Percentiles rank a stretch among this genome's conserved stretches.
Conservation (phyloP, 2,888 invertebrate genomes). For the Ariolimax columbianus region DNA sequence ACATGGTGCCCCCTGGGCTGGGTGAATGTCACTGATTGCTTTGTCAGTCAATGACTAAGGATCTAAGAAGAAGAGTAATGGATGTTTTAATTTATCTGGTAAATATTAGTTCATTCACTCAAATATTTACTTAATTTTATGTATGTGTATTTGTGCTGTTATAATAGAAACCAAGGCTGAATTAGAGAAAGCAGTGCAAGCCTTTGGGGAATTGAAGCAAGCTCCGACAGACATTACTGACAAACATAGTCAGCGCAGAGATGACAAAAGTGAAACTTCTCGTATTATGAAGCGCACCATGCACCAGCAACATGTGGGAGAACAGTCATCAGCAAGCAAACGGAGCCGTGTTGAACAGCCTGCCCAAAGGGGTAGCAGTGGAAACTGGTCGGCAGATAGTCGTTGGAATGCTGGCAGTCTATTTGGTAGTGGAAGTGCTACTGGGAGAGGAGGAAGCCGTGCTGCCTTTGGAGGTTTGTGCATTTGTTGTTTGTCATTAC, state of each 20-base stretch:
- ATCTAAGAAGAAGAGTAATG: too few species aligned
- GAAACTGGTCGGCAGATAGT: neutral
- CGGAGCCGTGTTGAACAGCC: slow-evolving; percentile 40
- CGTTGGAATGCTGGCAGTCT: slow-evolving; percentile 3
- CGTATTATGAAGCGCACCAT: slow-evolving; percentile 44
- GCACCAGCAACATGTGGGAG: slow-evolving; percentile 29
- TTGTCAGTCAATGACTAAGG: too few species aligned
- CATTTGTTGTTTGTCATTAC: too few species aligned
- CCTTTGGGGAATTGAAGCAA: slow-evolving; percentile 29
- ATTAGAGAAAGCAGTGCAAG: slow-evolving; percentile 42
- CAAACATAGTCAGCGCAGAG: slow-evolving; percentile 37
- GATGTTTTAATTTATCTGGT: too few species aligned
- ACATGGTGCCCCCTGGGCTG: too few species aligned
- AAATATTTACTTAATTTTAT: too few species aligned
- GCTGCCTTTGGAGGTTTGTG: slow-evolving; percentile 27
- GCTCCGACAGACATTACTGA: slow-evolving; percentile 43
- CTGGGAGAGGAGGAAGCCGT: neutral
- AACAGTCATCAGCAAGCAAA: slow-evolving; percentile 17
- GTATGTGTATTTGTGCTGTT: neutral
- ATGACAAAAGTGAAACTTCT: slow-evolving; percentile 45
- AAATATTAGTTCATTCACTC: too few species aligned
- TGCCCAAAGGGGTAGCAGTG: slow-evolving; percentile 24
- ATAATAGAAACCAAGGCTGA: slow-evolving; percentile 38
- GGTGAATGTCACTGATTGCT: too few species aligned
- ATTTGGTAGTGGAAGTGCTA: neutral